Evolutionary conservation across 2,888 invertebrate genomes (phyloP), one percentile per base, ranked within the genome.

Genomic region (Dasypolia templi): DNA sequence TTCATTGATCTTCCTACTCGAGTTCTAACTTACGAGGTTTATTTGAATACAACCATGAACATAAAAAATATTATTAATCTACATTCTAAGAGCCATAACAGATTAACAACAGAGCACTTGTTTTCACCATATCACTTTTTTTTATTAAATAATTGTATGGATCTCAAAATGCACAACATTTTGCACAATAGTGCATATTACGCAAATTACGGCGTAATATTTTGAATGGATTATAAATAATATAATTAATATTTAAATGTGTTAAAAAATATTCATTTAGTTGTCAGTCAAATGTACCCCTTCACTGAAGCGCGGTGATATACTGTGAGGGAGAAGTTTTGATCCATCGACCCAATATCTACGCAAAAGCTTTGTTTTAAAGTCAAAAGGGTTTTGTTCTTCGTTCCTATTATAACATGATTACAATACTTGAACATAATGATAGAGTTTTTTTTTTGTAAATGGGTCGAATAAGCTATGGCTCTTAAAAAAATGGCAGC

Each of bases 161-260:
- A 81, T 82, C 85, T 78, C 86, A 80, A 91, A 92, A 90, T 90
- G 90, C 83, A 90, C 91, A 92, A 86, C 87, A 70, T 76, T 77
- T 53, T 69, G 75, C 74, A 89, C 88, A 87, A 86, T 81, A 44
- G 80, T 79, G 79, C 86, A 86, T 88, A 90, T 89, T 90, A 86
- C 87, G 84, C 88, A 88, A 91, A 87, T 86, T 86, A 82, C 44
- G 65, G 22, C 59, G 56, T 79, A 82, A 84, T 86, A 61, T 78
- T 84, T 81, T 91, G 90, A 91, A 92, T 92, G 89, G 90, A 90
- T 91, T 90, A 91, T 93, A 92, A 91, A 91, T 93, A 92, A 91
- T 89, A 91, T 93, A 95, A 95, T 95, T 94, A 95, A 94, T 95
- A 95, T 95, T 94, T 94, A 94, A 92, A 89, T 88, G 90, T 90